Evolutionary conservation across 2,888 invertebrate species (phyloP), one percentile per base, ranked within the genome.

Genomic region (Plebejus argus): DNA sequence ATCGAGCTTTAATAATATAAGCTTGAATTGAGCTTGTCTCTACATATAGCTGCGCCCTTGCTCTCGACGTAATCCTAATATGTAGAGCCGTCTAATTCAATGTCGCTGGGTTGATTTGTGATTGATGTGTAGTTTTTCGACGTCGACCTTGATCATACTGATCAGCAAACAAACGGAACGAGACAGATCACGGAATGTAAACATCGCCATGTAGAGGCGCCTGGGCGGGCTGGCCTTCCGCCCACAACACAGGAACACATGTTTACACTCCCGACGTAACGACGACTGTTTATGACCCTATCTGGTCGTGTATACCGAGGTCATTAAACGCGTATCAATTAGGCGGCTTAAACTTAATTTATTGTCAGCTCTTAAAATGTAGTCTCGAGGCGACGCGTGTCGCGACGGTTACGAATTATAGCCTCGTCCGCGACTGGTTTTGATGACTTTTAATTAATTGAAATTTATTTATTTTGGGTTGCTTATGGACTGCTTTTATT

Each of bases 201-300:
- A 82, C 81, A 82, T 74, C 76, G 76, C 71, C 61, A 76, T 53
- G 75, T 76, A 78, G 71, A 76, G 79, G 78, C 77, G 82, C 71
- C 23, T 81, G 82, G 82, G 85, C 84, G 80, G 89, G 88, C 88
- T 82, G 91, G 86, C 91, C 91, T 92, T 88, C 85, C 89, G 88
- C 90, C 91, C 88, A 90, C 90, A 81, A 78, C 81, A 83, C 86
- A 86, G 87, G 87, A 89, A 91, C 91, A 92, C 86, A 90, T 93
- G 92, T 91, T 91, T 89, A 89, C 85, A 84, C 84, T 85, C 84
- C 85, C 82, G 86, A 83, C 82, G 80, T 84, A 85, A 81, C 80
- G 78, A 82, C 35, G 78, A 58, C 78, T 75, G 79, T 79, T 80
- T 79, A 79, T 78, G 70, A 78, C 76, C 70, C 71, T 71, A 77